These are phyloP conservation scores for Cottus gobio DNA, from an alignment of 2,113 vertebrate genomes.

Conservation along the genomic window DNA sequence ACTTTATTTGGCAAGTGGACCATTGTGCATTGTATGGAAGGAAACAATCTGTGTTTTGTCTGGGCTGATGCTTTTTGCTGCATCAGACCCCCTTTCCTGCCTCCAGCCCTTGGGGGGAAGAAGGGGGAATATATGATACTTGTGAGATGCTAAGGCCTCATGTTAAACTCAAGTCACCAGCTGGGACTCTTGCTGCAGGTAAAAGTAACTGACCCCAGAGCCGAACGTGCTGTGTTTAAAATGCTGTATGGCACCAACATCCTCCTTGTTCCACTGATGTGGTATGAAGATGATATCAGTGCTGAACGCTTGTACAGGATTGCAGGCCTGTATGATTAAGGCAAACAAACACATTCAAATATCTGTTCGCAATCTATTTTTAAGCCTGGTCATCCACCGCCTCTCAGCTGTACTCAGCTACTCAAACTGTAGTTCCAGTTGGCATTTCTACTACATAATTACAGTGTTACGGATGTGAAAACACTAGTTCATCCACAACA, in stretches of 20 bases:
- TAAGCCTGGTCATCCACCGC: constrained; percentile 15
- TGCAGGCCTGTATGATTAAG: constrained; percentile 22
- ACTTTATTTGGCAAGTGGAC: constrained; percentile 39
- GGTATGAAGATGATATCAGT: constrained; percentile 15
- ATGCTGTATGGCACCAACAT: constrained; percentile 19
- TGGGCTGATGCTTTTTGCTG: constrained; percentile 18
- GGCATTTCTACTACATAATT: constrained; percentile 52
- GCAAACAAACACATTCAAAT: constrained; percentile 39
- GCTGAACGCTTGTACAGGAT: constrained; percentile 11
- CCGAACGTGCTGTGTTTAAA: constrained; percentile 16
- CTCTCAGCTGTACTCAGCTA: constrained; percentile 30
- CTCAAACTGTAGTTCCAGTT: constrained; percentile 42
- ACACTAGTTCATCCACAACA: constrained; percentile 27
- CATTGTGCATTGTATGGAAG: constrained; percentile 64
- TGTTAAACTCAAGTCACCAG: constrained; percentile 39
- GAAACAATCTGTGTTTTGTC: constrained; percentile 68
- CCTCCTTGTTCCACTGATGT: constrained; percentile 20
- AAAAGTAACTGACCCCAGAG: constrained; percentile 32
- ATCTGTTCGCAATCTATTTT: constrained; percentile 23
- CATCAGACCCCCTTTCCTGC: constrained; percentile 46
- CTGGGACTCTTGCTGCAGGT: constrained; percentile 19
- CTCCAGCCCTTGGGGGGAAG: constrained; percentile 28
- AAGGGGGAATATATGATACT: constrained; percentile 57
- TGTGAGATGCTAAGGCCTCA: constrained; percentile 44
- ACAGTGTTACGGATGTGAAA: constrained; percentile 54